These are phyloP conservation scores for Nycticorax nycticorax DNA, from an alignment of 2,113 vertebrate species.

Conservation along the genomic window DNA sequence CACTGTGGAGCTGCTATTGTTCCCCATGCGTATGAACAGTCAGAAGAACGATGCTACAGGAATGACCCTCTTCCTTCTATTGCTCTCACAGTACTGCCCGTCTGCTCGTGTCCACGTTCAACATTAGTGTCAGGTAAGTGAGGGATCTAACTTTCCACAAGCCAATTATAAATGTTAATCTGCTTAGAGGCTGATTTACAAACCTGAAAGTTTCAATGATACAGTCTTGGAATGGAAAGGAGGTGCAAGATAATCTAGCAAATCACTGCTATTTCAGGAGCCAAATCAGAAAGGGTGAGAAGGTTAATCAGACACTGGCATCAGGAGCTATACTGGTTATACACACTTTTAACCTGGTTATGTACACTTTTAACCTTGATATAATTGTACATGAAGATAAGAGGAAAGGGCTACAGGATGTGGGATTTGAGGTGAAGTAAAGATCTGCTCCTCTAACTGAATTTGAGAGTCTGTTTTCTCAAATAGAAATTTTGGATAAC, in stretches of 20 bases:
- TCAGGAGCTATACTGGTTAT: background rate
- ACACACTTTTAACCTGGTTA: background rate
- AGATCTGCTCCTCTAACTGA: background rate
- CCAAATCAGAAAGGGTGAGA: background rate
- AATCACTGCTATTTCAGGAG: slow-evolving; percentile 41
- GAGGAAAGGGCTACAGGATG: background rate
- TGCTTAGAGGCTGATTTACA: slow-evolving; percentile 17
- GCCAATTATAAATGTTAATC: slow-evolving; percentile 49
- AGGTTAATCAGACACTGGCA: slow-evolving; percentile 6
- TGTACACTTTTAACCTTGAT: background rate
- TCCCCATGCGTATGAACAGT: slow-evolving; percentile 77
- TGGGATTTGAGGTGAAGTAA: background rate
- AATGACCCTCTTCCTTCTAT: background rate
- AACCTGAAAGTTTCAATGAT: background rate
- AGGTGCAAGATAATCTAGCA: slow-evolving; percentile 18
- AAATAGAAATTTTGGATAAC: background rate
- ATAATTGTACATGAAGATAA: background rate
- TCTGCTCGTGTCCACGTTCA: background rate
- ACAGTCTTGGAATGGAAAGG: slow-evolving; percentile 25
- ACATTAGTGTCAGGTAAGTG: background rate
- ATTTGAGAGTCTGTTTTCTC: background rate
- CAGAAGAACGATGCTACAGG: background rate
- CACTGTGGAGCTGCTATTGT: slow-evolving; percentile 79
- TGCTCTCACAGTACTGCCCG: background rate
- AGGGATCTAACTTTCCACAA: background rate